Base-by-base conservation (phyloP, 2,113 vertebrate genomes). In the Callionymus lyra region DNA sequence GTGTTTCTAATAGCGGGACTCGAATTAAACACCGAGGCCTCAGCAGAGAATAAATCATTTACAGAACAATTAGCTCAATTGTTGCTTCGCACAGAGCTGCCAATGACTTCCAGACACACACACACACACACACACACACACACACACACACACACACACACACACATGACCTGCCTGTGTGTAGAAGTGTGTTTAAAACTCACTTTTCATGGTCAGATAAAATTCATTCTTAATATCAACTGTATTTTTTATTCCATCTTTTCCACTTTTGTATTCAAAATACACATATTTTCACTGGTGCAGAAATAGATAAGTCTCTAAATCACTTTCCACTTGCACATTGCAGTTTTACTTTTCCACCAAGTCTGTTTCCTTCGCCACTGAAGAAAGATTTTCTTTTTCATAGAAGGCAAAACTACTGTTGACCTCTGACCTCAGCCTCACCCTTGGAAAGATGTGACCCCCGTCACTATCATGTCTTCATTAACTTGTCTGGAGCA, bases 31-130 rank as follows among this genome's bases (percentile, higher is more conserved):
- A 68, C 68, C 59, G 71, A 54, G 65, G 71, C 71, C 72, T 77
- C 73, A 74, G 65, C 70, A 70, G 61, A 79, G 73, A 56, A 80
- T 79, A 72, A 80, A 83, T 79, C 79, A 79, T 80, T 83, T 82
- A 77, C 74, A 74, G 71, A 73, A 72, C 77, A 82, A 82, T 82
- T 83, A 82, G 75, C 79, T 79, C 79, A 83, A 79, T 82, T 72
- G 75, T 81, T 83, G 74, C 76, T 78, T 53, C 19, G 63, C 72
- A 72, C 75, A 50, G 56, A 18, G 38, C 56, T 46, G 68, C 66
- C 71, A 79, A 83, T 57, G 73, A 75, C 77, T 83, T 79, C 79
- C 79, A 80, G 70, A 75, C 74, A 61, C 47, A 31, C 55, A 34
- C 33, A 27, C 21, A 27, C 21, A 27, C 21, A 27, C 21, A 5